These are phyloP conservation scores for Toxonevra muliebris DNA, from an alignment of 2,888 invertebrate species.

Conservation along the genomic window DNA sequence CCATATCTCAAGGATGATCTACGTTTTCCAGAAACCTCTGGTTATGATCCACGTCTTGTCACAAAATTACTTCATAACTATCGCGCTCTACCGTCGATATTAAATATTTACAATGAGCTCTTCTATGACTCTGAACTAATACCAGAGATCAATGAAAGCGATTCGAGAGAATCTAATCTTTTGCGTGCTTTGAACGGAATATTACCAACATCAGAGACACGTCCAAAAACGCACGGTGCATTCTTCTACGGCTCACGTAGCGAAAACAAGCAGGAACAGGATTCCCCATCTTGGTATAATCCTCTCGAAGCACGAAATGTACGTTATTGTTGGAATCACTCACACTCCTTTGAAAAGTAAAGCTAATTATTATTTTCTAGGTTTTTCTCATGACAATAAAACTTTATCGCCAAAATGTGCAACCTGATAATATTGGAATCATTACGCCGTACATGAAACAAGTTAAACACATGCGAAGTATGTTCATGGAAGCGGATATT, in stretches of 20 bases:
- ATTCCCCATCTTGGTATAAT: conserved; percentile 91
- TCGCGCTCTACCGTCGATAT: conserved; percentile 81
- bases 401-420: conserved; percentile 74
- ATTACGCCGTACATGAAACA: conserved; percentile 94
- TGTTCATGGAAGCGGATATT: conserved; percentile 66
- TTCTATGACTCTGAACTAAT: conserved; percentile 86
- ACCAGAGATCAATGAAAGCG: conserved; percentile 66
- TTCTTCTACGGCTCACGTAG: conserved; percentile 79
- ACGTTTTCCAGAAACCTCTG: conserved; percentile 68
- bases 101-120: conserved; percentile 78
- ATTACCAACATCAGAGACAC: conserved; percentile 45
- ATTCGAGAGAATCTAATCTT: conserved; percentile 54
- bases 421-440: conserved; percentile 74
- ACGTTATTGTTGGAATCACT: conserved; percentile 11
- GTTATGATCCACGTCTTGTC: conserved; percentile 82
- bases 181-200: conserved; percentile 49
- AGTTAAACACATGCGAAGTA: conserved; percentile 67
- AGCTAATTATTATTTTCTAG: conserved; percentile 50
- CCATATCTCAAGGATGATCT: conserved; percentile 73
- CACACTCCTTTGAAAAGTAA: not conserved
- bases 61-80: conserved; percentile 90
- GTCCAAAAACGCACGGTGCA: conserved; percentile 61
- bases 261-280: conserved; percentile 74
- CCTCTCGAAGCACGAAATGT: conserved; percentile 72
- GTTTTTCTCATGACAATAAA: conserved; percentile 69